Percentiles rank a stretch among this genome's conserved stretches.
These are phyloP conservation scores for Papilio demoleus DNA, from an alignment of 2,888 invertebrate species.

Conservation along the genomic window DNA sequence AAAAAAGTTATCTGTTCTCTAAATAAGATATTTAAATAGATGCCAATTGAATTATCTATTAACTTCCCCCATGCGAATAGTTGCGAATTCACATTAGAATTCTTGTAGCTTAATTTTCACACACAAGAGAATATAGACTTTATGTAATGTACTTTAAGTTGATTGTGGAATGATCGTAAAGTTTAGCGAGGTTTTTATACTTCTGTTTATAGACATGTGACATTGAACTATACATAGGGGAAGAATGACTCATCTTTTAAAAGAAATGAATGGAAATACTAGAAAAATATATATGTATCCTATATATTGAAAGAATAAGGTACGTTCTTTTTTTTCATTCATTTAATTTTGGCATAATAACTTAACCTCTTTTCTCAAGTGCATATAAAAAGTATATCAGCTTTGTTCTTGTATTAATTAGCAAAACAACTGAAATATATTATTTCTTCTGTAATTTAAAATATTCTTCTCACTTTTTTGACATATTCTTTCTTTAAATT, in stretches of 20 bases:
- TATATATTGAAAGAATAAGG: too few species aligned
- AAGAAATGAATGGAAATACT: slow-evolving; percentile 42
- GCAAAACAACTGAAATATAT: too few species aligned
- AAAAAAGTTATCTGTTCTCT: neutral
- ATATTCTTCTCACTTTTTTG: too few species aligned
- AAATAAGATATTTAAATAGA: neutral
- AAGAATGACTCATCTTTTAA: slow-evolving; percentile 49
- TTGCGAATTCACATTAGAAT: slow-evolving; percentile 58
- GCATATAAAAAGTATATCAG: too few species aligned
- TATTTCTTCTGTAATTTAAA: too few species aligned
- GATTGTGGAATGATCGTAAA: neutral
- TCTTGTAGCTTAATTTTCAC: slow-evolving; percentile 50
- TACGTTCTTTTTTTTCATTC: too few species aligned
- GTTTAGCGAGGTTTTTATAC: slow-evolving; percentile 40
- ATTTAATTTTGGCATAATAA: too few species aligned
- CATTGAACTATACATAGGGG: slow-evolving; percentile 63
- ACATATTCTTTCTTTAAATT: too few species aligned
- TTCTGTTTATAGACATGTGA: slow-evolving; percentile 52
- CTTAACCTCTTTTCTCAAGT: too few species aligned
- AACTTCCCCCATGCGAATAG: slow-evolving; percentile 52
- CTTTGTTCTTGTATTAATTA: too few species aligned
- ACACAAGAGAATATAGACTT: slow-evolving; percentile 31
- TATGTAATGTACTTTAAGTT: neutral
- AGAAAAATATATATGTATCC: slow-evolving; percentile 42
- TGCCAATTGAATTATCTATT: slow-evolving; percentile 38